A percentile compares a stretch with the other conserved stretches of the same genome.
phyloP scores from a whole-genome alignment of 2,113 vertebrate genomes.

The Gambusia affinis region DNA sequence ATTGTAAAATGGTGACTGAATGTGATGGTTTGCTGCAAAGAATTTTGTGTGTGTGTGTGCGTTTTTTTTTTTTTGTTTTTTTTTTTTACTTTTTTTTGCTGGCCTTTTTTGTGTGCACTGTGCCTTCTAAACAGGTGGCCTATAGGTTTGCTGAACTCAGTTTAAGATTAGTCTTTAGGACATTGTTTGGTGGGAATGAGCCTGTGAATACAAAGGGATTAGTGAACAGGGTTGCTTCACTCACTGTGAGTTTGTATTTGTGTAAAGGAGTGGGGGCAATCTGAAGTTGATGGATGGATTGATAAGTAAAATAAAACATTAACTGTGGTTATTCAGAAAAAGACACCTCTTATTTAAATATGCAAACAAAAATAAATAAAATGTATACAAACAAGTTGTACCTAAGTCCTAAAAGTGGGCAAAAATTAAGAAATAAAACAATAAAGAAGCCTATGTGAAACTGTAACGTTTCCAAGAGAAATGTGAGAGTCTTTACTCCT shows the following conservation, averaged over 20 bases:
- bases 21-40: conserved; percentile 2
- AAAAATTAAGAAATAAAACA: background rate
- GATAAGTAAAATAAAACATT: conserved; percentile 45
- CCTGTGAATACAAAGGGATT: conserved; percentile 82
- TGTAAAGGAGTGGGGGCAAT: conserved; percentile 23
- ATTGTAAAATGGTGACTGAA: background rate
- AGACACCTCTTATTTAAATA: too few relatives aligned
- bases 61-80: conserved; percentile 5
- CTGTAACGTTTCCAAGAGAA: background rate
- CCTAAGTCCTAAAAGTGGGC: background rate
- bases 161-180: conserved; percentile 72
- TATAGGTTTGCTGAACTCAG: conserved; percentile 63
- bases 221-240: conserved; percentile 72
- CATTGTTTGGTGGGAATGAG: conserved; percentile 77
- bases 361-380: background rate
- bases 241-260: conserved; percentile 56
- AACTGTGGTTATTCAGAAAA: conserved; percentile 10
- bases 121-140: conserved; percentile 75
- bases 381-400: background rate
- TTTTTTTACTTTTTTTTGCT: background rate
- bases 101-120: conserved; percentile 34
- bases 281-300: conserved; percentile 67
- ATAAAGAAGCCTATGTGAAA: background rate
- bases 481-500: conserved; percentile 6
- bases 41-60: background rate